Percentiles rank a stretch among this genome's conserved stretches.
Evolutionary conservation across 1,140 invertebrate genomes (phyloP).

Genomic region (Drosophila eugracilis): DNA sequence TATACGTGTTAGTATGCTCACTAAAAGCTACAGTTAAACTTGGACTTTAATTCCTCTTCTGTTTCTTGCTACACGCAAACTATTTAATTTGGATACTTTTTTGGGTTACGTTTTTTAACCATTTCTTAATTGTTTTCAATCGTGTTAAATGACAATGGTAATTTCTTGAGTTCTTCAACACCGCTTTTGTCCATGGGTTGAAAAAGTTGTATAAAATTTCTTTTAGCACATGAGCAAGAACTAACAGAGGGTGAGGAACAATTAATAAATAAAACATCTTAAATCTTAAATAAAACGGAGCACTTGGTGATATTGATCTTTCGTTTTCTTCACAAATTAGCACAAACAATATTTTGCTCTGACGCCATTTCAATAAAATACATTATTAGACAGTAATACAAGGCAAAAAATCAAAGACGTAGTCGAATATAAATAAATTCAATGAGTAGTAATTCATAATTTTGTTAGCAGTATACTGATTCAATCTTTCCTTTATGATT

Average conservation of each 20-base stretch:
- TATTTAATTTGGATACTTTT: slow-evolving; percentile 12
- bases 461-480: slow-evolving; percentile 1
- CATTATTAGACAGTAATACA: slow-evolving; percentile 26
- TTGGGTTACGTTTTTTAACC: slow-evolving; percentile 17
- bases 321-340: slow-evolving; percentile 47
- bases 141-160: slow-evolving; percentile 28
- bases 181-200: slow-evolving; percentile 7
- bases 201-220: slow-evolving; percentile 27
- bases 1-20: slow-evolving; percentile 50
- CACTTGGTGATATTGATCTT: slow-evolving; percentile 18
- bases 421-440: slow-evolving; percentile 10
- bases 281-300: slow-evolving; percentile 50
- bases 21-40: slow-evolving; percentile 66
- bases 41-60: slow-evolving; percentile 38
- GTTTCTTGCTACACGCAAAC: slow-evolving; percentile 26
- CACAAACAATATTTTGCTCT: slow-evolving; percentile 45
- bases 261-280: slow-evolving; percentile 45
- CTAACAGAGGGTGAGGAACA: slow-evolving; percentile 67
- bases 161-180: slow-evolving; percentile 17
- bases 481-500: neutral
- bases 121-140: slow-evolving; percentile 1
- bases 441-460: slow-evolving; percentile 20
- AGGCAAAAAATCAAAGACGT: slow-evolving; percentile 24
- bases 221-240: slow-evolving; percentile 58
- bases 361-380: slow-evolving; percentile 25